Conservation (phyloP, 2,888 invertebrate genomes). For the Dendrolimus pini region DNA sequence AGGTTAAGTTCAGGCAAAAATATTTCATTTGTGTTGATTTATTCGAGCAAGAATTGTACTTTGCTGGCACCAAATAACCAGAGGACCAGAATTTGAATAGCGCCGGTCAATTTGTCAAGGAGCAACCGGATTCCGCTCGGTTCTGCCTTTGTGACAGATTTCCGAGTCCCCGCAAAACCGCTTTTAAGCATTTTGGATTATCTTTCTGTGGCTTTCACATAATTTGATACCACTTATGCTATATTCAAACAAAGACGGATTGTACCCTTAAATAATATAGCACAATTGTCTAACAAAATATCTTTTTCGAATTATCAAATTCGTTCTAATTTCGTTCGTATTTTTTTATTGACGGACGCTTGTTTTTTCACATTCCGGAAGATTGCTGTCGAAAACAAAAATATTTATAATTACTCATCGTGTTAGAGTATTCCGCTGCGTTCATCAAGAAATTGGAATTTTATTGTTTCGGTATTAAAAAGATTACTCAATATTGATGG, state of each 20-base stretch:
- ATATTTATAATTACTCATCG: conserved; percentile 10
- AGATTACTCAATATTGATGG: conserved; percentile 29
- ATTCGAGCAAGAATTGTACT: too few relatives aligned
- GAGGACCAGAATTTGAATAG: conserved; percentile 7
- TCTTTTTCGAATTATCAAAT: too few relatives aligned
- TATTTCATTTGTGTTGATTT: too few relatives aligned
- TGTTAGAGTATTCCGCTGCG: conserved; percentile 9
- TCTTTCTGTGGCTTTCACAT: conserved; percentile 9
- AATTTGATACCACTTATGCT: too few relatives aligned
- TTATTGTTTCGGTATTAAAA: conserved; percentile 27
- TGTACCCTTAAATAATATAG: too few relatives aligned
- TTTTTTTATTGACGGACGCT: not conserved
- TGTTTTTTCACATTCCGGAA: not conserved
- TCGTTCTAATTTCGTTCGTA: not conserved
- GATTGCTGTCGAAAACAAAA: conserved; percentile 2
- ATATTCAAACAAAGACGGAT: too few relatives aligned
- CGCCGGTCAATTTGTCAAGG: conserved; percentile 18
- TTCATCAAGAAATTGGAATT: conserved; percentile 26
- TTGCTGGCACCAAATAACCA: too few relatives aligned
- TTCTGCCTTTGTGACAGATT: conserved; percentile 20
- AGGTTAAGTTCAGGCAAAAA: too few relatives aligned
- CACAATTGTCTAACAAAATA: too few relatives aligned
- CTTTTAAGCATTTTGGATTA: conserved; percentile 17
- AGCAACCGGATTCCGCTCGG: conserved; percentile 22
- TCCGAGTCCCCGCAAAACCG: conserved; percentile 15